These are phyloP conservation scores for Sceloporus undulatus DNA, from an alignment of 2,113 vertebrate genomes.

Conservation along the genomic window DNA sequence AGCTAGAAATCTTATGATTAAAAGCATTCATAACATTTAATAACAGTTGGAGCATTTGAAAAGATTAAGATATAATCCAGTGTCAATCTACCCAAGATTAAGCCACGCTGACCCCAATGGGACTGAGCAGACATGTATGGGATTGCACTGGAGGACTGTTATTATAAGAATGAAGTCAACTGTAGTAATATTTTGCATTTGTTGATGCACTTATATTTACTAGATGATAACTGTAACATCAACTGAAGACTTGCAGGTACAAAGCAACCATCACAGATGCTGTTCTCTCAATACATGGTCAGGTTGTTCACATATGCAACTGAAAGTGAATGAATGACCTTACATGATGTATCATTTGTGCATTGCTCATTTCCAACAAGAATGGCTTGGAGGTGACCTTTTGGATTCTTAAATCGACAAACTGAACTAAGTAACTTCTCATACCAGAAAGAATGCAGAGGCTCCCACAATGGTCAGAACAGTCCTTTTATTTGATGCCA, in stretches of 20 bases:
- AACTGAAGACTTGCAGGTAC: background rate
- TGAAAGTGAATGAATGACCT: background rate
- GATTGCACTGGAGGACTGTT: background rate
- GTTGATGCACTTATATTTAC: background rate
- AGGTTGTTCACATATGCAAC: background rate
- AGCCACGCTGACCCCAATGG: background rate
- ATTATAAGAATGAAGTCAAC: background rate
- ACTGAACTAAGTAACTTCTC: conserved; percentile 23
- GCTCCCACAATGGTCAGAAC: background rate
- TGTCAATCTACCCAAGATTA: background rate
- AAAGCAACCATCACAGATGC: background rate
- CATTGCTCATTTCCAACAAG: background rate
- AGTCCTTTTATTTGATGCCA: conserved; percentile 24
- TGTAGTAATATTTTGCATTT: background rate
- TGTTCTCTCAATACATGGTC: background rate
- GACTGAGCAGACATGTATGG: background rate
- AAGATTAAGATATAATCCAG: background rate
- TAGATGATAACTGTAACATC: background rate
- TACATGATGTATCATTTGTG: background rate
- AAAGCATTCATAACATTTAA: background rate
- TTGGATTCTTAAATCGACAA: conserved; percentile 25
- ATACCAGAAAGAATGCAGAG: conserved; percentile 19
- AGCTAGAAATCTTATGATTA: background rate
- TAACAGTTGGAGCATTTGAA: background rate
- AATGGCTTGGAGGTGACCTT: background rate